Percentiles rank a stretch among this genome's conserved stretches.
Evolutionary conservation across 2,113 vertebrate species (phyloP).

Genomic region (Scomber colias): DNA sequence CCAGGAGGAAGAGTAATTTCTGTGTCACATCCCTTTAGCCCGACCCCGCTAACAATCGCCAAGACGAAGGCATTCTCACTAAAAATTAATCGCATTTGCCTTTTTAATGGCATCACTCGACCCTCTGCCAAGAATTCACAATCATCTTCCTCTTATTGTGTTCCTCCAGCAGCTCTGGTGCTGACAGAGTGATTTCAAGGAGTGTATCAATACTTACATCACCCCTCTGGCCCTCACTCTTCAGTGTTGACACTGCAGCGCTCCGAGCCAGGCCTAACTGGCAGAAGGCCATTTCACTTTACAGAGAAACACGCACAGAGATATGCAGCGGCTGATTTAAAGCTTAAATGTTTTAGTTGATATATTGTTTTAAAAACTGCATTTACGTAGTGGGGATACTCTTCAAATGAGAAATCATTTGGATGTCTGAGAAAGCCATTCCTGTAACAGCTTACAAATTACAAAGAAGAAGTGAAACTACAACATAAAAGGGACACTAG

Average conservation of each 20-base stretch:
- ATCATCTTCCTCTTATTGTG: constrained; percentile 62
- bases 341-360: constrained; percentile 21
- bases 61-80: constrained; percentile 77
- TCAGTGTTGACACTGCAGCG: constrained; percentile 68
- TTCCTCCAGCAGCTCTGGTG: constrained; percentile 49
- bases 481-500: background rate
- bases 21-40: constrained; percentile 86
- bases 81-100: constrained; percentile 86
- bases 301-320: constrained; percentile 36
- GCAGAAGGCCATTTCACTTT: constrained; percentile 67
- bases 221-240: constrained; percentile 66
- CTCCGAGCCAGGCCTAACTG: constrained; percentile 61
- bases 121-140: constrained; percentile 80
- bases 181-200: constrained; percentile 77
- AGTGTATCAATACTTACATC: constrained; percentile 82
- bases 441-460: background rate
- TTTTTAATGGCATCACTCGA: constrained; percentile 82
- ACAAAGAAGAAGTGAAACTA: background rate
- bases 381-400: background rate
- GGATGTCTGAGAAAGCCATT: constrained; percentile 5
- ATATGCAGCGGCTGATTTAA: constrained; percentile 20
- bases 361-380: background rate
- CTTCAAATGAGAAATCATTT: constrained; percentile 1
- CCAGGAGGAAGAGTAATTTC: constrained; percentile 84
- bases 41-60: constrained; percentile 77